Evolutionary conservation across 2,797 vertebrate genomes (phyloP).

Genomic region (Cottoperca gobio): DNA sequence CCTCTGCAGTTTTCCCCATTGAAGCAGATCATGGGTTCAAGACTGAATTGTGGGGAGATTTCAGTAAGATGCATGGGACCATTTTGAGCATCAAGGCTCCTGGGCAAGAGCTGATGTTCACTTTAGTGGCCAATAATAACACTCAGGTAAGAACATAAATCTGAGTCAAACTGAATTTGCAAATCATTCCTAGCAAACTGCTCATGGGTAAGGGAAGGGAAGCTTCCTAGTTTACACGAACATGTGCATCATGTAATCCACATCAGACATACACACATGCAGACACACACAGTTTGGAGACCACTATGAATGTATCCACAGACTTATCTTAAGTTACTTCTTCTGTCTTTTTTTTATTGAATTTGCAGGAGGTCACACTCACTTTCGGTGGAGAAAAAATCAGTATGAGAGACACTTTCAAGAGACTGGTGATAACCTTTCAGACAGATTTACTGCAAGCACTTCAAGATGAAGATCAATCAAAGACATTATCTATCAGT

Average conservation of each 20-base stretch:
- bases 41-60: conserved; percentile 72
- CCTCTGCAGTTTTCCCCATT: conserved; percentile 71
- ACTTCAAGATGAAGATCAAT: conserved; percentile 7
- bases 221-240: neutral
- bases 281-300: neutral
- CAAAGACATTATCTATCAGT: neutral
- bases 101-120: conserved; percentile 51
- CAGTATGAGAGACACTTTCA: neutral
- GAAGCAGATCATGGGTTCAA: conserved; percentile 50
- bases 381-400: neutral
- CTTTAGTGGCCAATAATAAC: conserved; percentile 55
- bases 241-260: conserved; percentile 6
- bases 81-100: conserved; percentile 75
- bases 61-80: conserved; percentile 77
- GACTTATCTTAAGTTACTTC: neutral
- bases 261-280: neutral
- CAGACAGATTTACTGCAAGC: conserved; percentile 49
- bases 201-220: too few relatives aligned
- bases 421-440: conserved; percentile 68
- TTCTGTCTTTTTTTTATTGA: conserved; percentile 9
- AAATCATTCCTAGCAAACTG: neutral
- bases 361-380: conserved; percentile 66
- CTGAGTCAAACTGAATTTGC: conserved; percentile 3
- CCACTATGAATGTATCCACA: neutral
- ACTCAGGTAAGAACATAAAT: conserved; percentile 60